Evolutionary conservation across 2,113 vertebrate genomes (phyloP), one percentile per base, ranked within the genome.

Genomic region (Grus americana): DNA sequence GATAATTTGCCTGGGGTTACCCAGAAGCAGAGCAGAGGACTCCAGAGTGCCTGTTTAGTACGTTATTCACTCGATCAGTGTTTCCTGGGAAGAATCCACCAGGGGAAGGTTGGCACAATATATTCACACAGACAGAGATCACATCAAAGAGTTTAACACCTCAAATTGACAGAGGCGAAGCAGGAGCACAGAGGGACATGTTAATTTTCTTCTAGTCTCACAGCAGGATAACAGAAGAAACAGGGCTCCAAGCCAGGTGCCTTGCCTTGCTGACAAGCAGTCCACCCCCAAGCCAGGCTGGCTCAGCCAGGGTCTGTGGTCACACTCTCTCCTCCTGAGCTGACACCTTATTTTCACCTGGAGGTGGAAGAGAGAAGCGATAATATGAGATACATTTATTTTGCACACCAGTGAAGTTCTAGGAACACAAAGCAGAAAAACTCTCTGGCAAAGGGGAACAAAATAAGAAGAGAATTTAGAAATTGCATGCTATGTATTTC

Each of bases 101-200:
- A 0, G 0, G 54, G 82, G 44, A 92, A 16, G 29, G 23, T 24
- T 96, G 88, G 68, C 79, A 74, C 75, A 63, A 36, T 71, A 23
- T 50, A 78, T 80, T 93, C 75, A 49, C 47, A 42, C 0, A 12
- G 72, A 50, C 65, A 63, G 73, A 57, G 62, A 85, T 68, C 58
- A n/a, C 58, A 89, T 89, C 70, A 52, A 92, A 79, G 76, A 32
- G 61, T 84, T 96, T 92, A 95, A 81, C 84, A 91, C 91, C 52
- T 97, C 62, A 75, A 61, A 95, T 72, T 90, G 94, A 91, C 73
- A 93, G 76, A 93, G 74, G 61, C 0, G 0, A 91, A 85, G 80
- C 46, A 88, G 65, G 58, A 94, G 27, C 70, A 57, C 61, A 54
- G 76, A 61, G 47, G 44, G 61, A 19, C 68, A 65, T 54, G 30